phyloP scores from a whole-genome alignment of 2,888 invertebrate species.

The Lycocerus yunnanus region DNA sequence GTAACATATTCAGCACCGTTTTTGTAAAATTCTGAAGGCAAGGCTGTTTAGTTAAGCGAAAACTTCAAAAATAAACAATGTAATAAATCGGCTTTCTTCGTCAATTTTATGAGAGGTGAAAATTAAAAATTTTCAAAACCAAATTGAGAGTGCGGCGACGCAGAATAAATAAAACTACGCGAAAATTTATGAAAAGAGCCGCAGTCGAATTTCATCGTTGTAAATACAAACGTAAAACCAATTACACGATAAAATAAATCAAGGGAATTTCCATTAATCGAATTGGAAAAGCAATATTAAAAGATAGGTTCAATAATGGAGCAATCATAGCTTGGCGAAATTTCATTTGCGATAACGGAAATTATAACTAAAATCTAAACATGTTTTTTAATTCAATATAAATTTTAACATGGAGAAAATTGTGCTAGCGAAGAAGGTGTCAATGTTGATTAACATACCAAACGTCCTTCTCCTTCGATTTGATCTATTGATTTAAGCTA shows the following conservation, averaged over 20 bases:
- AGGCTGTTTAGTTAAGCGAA: not conserved
- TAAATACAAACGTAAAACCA: conserved; percentile 12
- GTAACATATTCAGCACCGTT: not conserved
- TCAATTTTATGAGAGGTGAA: not conserved
- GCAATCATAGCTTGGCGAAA: conserved; percentile 1
- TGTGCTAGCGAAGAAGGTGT: conserved; percentile 10
- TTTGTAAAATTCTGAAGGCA: not conserved
- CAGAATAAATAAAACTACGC: too few species aligned
- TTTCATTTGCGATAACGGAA: conserved; percentile 7
- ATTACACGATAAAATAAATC: conserved; percentile 13
- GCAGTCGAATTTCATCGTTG: not conserved
- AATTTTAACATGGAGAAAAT: conserved; percentile 11
- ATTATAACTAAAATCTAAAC: conserved; percentile 13
- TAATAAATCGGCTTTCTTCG: not conserved
- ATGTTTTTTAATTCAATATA: conserved; percentile 14
- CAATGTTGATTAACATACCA: conserved; percentile 20
- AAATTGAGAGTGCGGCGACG: not conserved
- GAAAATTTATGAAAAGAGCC: not conserved
- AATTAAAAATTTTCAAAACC: not conserved
- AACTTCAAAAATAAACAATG: not conserved
- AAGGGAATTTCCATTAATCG: conserved; percentile 14
- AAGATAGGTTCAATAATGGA: conserved; percentile 7
- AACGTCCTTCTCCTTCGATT: conserved; percentile 12
- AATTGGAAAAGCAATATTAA: conserved; percentile 3
- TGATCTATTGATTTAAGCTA: conserved; percentile 11